Evolutionary conservation across 1,140 invertebrate genomes (phyloP).

Genomic region (Conus betulinus): DNA sequence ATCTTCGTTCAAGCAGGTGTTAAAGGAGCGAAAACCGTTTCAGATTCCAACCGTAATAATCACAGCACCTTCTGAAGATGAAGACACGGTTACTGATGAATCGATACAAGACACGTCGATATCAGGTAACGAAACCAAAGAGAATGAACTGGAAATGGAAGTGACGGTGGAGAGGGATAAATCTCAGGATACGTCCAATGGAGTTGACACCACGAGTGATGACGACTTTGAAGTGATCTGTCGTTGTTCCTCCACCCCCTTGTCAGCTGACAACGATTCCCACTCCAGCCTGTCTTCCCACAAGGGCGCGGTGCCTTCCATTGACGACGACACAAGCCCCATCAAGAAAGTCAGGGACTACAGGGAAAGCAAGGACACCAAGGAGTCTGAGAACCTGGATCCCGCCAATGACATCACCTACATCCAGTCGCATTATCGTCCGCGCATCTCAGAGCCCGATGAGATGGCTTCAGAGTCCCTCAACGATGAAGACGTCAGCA

Average conservation of each 20-base stretch:
- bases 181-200: background rate
- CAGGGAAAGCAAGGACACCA: background rate
- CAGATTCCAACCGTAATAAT: slow-evolving; percentile 33
- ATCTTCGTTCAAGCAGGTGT: background rate
- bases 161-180: slow-evolving; percentile 1
- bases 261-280: slow-evolving; percentile 12
- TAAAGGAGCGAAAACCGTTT: background rate
- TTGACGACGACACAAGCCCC: slow-evolving; percentile 32
- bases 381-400: background rate
- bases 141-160: too few species aligned
- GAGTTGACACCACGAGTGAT: slow-evolving; percentile 24
- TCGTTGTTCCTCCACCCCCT: slow-evolving; percentile 45
- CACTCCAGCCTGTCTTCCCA: slow-evolving; percentile 8
- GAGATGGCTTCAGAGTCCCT: background rate
- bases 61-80: slow-evolving; percentile 32
- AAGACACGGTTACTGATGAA: background rate
- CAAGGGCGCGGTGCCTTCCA: slow-evolving; percentile 27
- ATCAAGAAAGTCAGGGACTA: background rate
- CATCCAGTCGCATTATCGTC: slow-evolving; percentile 16
- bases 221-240: slow-evolving; percentile 48
- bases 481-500: background rate
- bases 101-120: background rate
- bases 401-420: background rate
- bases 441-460: background rate
- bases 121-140: slow-evolving; percentile 8